A percentile compares a stretch with the other conserved stretches of the same genome.
These are phyloP conservation scores for Ferdinandea cuprea DNA, from an alignment of 2,888 invertebrate genomes.

Conservation along the genomic window DNA sequence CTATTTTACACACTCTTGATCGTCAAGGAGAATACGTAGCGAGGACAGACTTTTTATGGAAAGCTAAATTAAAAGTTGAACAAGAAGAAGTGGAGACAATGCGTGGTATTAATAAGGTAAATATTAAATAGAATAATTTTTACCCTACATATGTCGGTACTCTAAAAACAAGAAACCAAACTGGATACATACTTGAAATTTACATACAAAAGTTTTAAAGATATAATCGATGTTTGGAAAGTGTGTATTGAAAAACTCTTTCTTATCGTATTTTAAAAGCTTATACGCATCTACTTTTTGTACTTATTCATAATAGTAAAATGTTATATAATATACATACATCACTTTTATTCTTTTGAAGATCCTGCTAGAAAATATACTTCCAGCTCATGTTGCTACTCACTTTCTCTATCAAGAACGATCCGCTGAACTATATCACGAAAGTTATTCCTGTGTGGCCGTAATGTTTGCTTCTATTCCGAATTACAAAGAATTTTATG, in stretches of 20 bases:
- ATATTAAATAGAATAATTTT: not conserved
- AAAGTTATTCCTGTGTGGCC: slow-evolving; percentile 95
- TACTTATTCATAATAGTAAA: too few relatives aligned
- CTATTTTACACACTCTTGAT: slow-evolving; percentile 93
- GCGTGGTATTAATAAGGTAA: slow-evolving; percentile 95
- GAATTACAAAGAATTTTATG: slow-evolving; percentile 98
- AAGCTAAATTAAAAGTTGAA: slow-evolving; percentile 95
- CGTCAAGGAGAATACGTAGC: slow-evolving; percentile 96
- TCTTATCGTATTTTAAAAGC: too few relatives aligned
- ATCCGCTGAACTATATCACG: slow-evolving; percentile 95
- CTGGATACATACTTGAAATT: too few relatives aligned
- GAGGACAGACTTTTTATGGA: slow-evolving; percentile 96
- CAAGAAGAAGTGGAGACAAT: slow-evolving; percentile 98
- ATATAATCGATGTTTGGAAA: too few relatives aligned
- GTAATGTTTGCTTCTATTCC: slow-evolving; percentile 99
- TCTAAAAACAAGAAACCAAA: too few relatives aligned
- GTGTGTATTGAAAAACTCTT: too few relatives aligned
- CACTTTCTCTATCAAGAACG: slow-evolving; percentile 90
- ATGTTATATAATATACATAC: not conserved
- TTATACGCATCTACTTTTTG: too few relatives aligned
- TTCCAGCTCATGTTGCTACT: slow-evolving; percentile 97
- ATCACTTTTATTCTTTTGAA: slow-evolving; percentile 79
- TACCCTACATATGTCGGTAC: too few relatives aligned
- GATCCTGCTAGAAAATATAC: slow-evolving; percentile 96
- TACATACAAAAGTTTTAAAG: too few relatives aligned